phyloP scores from a whole-genome alignment of 2,113 vertebrate genomes.

The Platycercus adscitus region DNA sequence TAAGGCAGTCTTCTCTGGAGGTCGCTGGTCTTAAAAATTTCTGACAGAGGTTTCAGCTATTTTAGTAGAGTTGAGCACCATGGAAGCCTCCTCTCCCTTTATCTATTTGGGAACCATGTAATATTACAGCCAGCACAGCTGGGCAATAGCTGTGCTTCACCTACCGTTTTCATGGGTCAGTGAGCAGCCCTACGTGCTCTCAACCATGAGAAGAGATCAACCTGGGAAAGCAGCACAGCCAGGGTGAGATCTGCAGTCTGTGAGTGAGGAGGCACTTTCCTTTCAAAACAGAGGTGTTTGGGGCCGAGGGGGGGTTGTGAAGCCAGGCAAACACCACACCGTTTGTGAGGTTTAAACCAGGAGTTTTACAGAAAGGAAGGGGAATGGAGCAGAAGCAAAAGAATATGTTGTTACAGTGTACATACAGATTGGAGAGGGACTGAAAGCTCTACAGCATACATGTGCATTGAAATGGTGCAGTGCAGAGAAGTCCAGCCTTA shows the following conservation, averaged over 20 bases:
- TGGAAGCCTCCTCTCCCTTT: not conserved
- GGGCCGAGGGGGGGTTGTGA: not conserved
- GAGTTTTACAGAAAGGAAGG: not conserved
- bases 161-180: fast-evolving
- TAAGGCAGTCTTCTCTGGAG: not conserved
- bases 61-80: not conserved
- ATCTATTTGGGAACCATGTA: fast-evolving
- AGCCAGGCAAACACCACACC: not conserved
- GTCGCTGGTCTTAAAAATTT: not conserved
- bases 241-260: not conserved
- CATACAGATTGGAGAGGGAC: fast-evolving
- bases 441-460: fast-evolving
- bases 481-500: not conserved
- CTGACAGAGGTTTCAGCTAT: not conserved
- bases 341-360: not conserved
- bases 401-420: fast-evolving
- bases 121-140: fast-evolving
- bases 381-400: not conserved
- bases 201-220: not conserved
- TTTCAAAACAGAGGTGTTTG: fast-evolving
- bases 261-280: not conserved
- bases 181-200: not conserved
- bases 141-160: fast-evolving
- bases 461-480: fast-evolving
- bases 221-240: not conserved